A percentile compares a stretch with the other conserved stretches of the same genome.
Conservation (phyloP, 2,888 invertebrate genomes). For the Rhorus exstirpatorius region DNA sequence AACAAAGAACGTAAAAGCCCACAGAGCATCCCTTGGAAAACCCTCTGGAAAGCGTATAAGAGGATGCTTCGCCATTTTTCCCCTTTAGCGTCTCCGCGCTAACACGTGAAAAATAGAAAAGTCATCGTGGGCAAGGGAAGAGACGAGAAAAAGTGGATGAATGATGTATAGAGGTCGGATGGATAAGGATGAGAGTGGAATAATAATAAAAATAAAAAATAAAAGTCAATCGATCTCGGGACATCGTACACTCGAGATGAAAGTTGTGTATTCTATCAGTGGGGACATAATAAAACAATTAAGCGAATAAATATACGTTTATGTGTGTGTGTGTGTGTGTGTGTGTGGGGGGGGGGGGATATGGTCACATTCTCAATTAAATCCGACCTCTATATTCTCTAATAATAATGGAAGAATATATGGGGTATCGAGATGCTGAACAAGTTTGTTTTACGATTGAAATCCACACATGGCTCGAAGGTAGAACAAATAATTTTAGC, state of each 20-base stretch:
- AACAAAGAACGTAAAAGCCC: slow-evolving; percentile 63
- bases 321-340: too few species aligned
- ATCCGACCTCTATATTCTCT: background rate
- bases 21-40: slow-evolving; percentile 30
- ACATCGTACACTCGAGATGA: slow-evolving; percentile 46
- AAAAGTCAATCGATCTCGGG: slow-evolving; percentile 49
- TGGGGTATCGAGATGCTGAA: background rate
- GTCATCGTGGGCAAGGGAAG: slow-evolving; percentile 1
- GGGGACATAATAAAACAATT: slow-evolving; percentile 46
- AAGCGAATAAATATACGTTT: slow-evolving; percentile 8
- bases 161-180: slow-evolving; percentile 9
- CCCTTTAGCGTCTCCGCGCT: too few species aligned
- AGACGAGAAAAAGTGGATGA: slow-evolving; percentile 31
- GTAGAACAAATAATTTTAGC: slow-evolving; percentile 13
- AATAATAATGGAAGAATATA: slow-evolving; percentile 5
- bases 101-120: slow-evolving; percentile 38
- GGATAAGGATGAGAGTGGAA: slow-evolving; percentile 1
- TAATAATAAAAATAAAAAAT: slow-evolving; percentile 10
- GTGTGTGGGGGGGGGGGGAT: too few species aligned
- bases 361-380: background rate
- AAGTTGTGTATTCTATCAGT: slow-evolving; percentile 39
- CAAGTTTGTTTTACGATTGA: slow-evolving; percentile 16
- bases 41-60: slow-evolving; percentile 64
- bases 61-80: slow-evolving; percentile 49
- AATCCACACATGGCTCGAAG: background rate